Evolutionary conservation across 2,888 invertebrate genomes (phyloP).

Genomic region (Heliconius ethilla): DNA sequence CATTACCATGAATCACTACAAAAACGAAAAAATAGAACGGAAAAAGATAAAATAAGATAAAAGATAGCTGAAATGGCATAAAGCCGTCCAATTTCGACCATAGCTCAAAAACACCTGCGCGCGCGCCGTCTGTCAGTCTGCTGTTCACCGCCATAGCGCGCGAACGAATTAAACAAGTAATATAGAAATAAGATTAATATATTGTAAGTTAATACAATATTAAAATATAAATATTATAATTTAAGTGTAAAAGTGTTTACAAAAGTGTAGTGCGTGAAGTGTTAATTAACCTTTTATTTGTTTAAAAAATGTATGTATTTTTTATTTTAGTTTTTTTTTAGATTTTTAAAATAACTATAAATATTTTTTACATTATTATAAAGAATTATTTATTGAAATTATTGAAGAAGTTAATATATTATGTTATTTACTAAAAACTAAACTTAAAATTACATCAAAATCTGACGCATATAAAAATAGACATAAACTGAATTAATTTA

Average conservation of each 20-base stretch:
- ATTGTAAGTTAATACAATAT: neutral
- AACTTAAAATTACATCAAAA: neutral
- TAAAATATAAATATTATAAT: neutral
- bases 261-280: constrained; percentile 27
- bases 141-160: constrained; percentile 41
- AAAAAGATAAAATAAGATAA: constrained; percentile 24
- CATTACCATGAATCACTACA: constrained; percentile 13
- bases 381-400: neutral
- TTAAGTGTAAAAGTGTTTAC: neutral
- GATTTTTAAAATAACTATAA: neutral
- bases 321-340: neutral
- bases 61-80: constrained; percentile 50
- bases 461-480: neutral
- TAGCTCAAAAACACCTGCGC: constrained; percentile 63
- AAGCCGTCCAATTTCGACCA: constrained; percentile 62
- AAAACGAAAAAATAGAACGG: constrained; percentile 19
- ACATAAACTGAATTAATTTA: neutral
- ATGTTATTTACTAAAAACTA: neutral
- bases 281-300: neutral
- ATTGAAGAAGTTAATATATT: neutral
- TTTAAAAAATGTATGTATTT: constrained; percentile 5
- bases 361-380: neutral
- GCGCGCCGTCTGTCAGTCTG: constrained; percentile 56
- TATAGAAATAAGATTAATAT: neutral
- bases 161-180: constrained; percentile 31